Evolutionary conservation across 2,113 vertebrate species (phyloP).

Genomic region (Dicaeum eximium): DNA sequence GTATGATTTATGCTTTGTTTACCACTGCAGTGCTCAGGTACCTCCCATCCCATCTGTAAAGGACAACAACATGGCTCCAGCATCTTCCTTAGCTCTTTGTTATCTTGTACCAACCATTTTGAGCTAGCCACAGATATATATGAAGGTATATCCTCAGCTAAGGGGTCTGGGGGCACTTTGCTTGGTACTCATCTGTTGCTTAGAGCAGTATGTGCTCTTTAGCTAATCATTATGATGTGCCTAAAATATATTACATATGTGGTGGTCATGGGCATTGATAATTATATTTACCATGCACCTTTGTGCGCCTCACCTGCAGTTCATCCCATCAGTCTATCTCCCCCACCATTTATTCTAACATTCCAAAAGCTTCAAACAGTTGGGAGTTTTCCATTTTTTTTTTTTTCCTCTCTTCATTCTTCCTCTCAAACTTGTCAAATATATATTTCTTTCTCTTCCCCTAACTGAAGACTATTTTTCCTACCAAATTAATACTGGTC

Average conservation of each 20-base stretch:
- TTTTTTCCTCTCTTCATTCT: fast-evolving
- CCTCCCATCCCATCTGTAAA: neutral
- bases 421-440: neutral
- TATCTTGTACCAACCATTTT: neutral
- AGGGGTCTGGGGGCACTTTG: neutral
- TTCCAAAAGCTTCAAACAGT: neutral
- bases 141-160: neutral
- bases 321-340: neutral
- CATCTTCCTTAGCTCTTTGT: fast-evolving
- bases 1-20: neutral
- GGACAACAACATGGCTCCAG: neutral
- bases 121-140: neutral
- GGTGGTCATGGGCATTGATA: neutral
- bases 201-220: neutral
- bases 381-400: neutral
- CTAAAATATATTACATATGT: neutral
- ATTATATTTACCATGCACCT: neutral
- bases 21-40: neutral
- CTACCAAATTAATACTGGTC: neutral
- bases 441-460: neutral
- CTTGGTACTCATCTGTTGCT: neutral
- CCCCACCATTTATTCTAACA: neutral
- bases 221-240: neutral
- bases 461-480: neutral
- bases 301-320: neutral